phyloP scores from a whole-genome alignment of 2,113 vertebrate genomes.

The Heterotis niloticus region DNA sequence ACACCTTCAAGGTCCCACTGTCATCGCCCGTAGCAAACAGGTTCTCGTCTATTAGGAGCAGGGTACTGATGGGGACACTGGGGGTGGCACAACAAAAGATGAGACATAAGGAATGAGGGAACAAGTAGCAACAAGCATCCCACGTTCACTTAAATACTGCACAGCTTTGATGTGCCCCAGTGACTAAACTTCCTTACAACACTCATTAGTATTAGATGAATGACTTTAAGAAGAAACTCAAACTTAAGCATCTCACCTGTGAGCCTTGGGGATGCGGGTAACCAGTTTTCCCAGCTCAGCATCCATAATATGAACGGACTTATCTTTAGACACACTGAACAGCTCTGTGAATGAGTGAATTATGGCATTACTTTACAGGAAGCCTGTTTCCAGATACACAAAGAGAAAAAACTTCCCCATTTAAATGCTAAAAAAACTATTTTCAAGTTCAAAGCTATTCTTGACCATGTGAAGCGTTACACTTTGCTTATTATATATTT shows the following conservation, averaged over 20 bases:
- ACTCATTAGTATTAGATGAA: not conserved
- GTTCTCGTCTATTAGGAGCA: slow-evolving; percentile 82
- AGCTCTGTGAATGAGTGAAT: slow-evolving; percentile 61
- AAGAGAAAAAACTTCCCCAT: not conserved
- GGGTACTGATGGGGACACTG: slow-evolving; percentile 74
- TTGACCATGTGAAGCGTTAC: too few relatives aligned
- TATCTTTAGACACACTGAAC: slow-evolving; percentile 87
- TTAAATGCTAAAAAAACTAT: too few relatives aligned
- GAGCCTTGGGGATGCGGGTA: slow-evolving; percentile 80
- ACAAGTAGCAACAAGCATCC: not conserved
- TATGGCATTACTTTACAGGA: not conserved
- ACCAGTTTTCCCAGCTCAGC: slow-evolving; percentile 79
- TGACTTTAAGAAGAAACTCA: not conserved
- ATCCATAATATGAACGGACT: slow-evolving; percentile 79
- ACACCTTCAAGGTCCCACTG: slow-evolving; percentile 77
- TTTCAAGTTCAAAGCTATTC: too few relatives aligned
- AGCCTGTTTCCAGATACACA: too few relatives aligned
- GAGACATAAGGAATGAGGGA: not conserved
- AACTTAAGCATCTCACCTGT: slow-evolving; percentile 56
- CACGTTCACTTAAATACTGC: not conserved
- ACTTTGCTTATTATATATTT: too few relatives aligned
- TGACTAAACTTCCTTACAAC: not conserved
- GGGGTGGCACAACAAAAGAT: not conserved
- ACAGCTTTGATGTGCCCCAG: not conserved
- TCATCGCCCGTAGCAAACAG: slow-evolving; percentile 89